Base-by-base conservation (phyloP, 2,888 invertebrate species). In the Galerucella nymphaeae region DNA sequence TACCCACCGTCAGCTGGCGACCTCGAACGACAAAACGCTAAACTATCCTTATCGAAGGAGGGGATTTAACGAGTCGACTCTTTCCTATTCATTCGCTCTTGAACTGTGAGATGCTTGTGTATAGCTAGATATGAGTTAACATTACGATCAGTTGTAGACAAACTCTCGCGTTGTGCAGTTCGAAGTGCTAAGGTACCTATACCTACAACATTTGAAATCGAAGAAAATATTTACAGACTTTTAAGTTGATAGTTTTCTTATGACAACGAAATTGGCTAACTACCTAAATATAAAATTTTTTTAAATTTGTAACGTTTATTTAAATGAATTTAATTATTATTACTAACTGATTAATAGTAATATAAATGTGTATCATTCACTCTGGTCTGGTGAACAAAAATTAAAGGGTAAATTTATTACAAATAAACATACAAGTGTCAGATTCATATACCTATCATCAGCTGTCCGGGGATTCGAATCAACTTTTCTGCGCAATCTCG, bases 401-500 rank as follows among this genome's bases (percentile, higher is more conserved):
- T 18, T 16, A 10, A 16, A 53, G 53, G 53, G 53, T 53, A 53
- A 6, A 53, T 38, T 61, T 30, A 41, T 16, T 45, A 59, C 57
- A 38, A 66, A 66, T 45, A 45, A 50, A 61, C 71, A 73, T 77
- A 74, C 79, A 79, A 78, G 78, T 80, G 75, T 73, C 72, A 71
- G 71, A 59, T 61, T 48, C 67, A 75, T 78, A 80, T 79, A 76
- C 71, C 75, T 70, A 70, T 57, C 79, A 85, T 85, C 85, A 85
- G 84, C 84, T 85, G 85, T 78, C 42, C 65, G 65, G 70, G 55
- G 41, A 45, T 57, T 58, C 16, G 57, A 73, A 65, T 53, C 75
- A 73, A 74, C 76, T 72, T 76, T 23, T 74, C 76, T 20, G 83
- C 85, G 84, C 85, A 85, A 80, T 82, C 79, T 76, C 82, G 79